Conservation (phyloP, 2,888 invertebrate genomes). For the Polymixis flavicincta region DNA sequence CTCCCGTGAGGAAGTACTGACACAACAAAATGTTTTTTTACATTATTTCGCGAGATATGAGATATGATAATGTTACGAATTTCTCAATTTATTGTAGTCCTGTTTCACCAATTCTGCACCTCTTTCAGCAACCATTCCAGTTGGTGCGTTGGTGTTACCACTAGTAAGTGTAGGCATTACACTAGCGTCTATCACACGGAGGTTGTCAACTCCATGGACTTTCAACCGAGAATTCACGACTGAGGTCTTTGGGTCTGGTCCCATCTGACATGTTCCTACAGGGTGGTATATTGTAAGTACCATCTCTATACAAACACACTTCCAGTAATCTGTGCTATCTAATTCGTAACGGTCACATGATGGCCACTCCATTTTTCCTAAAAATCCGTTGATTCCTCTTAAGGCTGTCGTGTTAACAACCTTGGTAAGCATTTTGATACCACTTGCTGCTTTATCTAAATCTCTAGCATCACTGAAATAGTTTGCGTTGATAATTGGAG, state of each 20-base stretch:
- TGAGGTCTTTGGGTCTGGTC: conserved; percentile 76
- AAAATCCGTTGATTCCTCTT: conserved; percentile 48
- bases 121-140: conserved; percentile 95
- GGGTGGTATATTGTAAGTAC: conserved; percentile 92
- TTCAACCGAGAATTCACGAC: conserved; percentile 90
- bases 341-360: conserved; percentile 71
- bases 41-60: too few relatives aligned
- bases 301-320: conserved; percentile 84
- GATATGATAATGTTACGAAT: neutral
- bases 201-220: conserved; percentile 91
- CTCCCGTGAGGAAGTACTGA: neutral
- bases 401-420: conserved; percentile 64
- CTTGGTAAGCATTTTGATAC: conserved; percentile 74
- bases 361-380: conserved; percentile 72
- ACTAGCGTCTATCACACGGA: conserved; percentile 94
- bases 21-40: neutral
- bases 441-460: conserved; percentile 75
- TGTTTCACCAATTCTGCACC: conserved; percentile 93
- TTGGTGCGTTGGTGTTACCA: conserved; percentile 95
- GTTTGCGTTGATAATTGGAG: conserved; percentile 64
- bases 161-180: conserved; percentile 94
- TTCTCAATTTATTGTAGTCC: conserved; percentile 46
- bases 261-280: conserved; percentile 92
- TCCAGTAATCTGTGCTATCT: conserved; percentile 75
- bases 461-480: conserved; percentile 91